Base-by-base conservation (phyloP, 1,140 invertebrate species). In the Paraescarpia echinospica region DNA sequence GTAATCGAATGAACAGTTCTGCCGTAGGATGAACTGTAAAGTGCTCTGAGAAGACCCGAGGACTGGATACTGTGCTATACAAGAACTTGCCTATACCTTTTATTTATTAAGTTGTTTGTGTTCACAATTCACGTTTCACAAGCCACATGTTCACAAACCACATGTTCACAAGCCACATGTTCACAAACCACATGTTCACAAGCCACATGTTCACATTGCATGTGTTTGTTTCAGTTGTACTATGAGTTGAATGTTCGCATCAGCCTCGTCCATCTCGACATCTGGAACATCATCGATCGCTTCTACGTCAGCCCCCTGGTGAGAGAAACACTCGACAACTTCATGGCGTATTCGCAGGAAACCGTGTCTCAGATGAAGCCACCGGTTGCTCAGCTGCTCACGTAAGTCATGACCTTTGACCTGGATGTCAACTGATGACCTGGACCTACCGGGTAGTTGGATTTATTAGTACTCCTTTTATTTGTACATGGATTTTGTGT, bases 371-470 rank as follows among this genome's bases (percentile, higher is more conserved):
- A 93, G 34, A 89, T 59, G 48, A 51, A 48, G 27, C 89, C 22
- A 35, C 33, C 51, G 91, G 89, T 93, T 89, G 91, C 91, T 35
- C 51, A 92, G 51, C 89, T 90, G 34, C 59, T 35, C 33, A 33
- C 48, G 90, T 33, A 35, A 33, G 35, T 96, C 96, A 41, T 27
- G 59, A 77, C 59, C 59, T 77, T 4, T 27, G 22, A 77, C 9
- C 12, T 77, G 18, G 2, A 0, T 12, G 14, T 77, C 22, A 18
- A 77, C 59, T 22, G 59, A 77, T 77, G 27, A 77, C 9, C 59
- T 77, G 8, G 59, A 12, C 59, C 59, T 77, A n/a, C n/a, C n/a
- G n/a, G n/a, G n/a, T n/a, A 77, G 59, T 77, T 22, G 59, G 22
- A 77, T 77, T 12, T 77, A 31, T 77, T 14, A 77, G 22, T 77